Evolutionary conservation across 2,113 vertebrate species (phyloP).

Genomic region (Peromyscus californicus): DNA sequence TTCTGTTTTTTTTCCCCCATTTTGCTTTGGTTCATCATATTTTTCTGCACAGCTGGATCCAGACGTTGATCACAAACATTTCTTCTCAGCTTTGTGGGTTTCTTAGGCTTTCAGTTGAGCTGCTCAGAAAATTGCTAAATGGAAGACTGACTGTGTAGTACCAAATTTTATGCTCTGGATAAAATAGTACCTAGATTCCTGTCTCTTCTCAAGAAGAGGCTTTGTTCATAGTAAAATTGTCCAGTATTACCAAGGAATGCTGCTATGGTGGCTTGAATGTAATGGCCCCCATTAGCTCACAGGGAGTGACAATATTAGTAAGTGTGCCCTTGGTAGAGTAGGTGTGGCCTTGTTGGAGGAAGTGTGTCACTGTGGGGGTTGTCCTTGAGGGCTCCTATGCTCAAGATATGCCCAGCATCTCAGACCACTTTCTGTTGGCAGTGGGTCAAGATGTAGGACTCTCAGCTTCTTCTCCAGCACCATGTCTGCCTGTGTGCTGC

Average conservation of each 20-base stretch:
- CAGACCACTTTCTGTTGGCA: no score
- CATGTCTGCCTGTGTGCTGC: no score
- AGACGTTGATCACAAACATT: neutral
- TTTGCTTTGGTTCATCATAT: neutral
- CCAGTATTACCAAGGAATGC: neutral
- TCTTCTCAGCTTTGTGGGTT: constrained; percentile 2
- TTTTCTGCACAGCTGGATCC: constrained; percentile 12
- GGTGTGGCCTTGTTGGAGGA: no score
- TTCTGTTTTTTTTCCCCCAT: neutral
- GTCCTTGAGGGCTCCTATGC: no score
- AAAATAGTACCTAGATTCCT: neutral
- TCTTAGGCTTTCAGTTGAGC: neutral
- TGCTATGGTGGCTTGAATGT: no score
- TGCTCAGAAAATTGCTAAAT: neutral
- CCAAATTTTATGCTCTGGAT: neutral
- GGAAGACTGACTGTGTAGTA: neutral
- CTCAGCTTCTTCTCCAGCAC: no score
- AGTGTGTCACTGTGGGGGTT: no score
- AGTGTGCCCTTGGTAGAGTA: no score
- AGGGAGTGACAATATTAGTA: no score
- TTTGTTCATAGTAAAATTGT: neutral
- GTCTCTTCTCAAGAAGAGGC: neutral
- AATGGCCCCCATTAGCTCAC: no score
- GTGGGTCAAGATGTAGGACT: no score
- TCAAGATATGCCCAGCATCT: no score